A percentile compares a stretch with the other conserved stretches of the same genome.
phyloP scores from a whole-genome alignment of 2,113 vertebrate species.

The Azemiops feae region DNA sequence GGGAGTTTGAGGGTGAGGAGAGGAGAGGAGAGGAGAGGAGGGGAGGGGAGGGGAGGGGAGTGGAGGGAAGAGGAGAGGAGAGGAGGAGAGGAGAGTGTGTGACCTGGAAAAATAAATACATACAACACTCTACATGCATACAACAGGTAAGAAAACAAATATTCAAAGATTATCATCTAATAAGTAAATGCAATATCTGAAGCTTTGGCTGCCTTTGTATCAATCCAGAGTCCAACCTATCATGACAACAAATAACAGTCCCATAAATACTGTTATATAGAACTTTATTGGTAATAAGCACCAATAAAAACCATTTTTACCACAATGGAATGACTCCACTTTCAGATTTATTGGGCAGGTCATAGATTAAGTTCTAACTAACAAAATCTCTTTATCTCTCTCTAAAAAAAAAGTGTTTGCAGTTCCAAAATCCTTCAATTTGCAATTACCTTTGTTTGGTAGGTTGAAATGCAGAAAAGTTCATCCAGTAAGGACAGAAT shows the following conservation, averaged over 20 bases:
- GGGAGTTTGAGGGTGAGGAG: not conserved
- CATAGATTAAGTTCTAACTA: slow-evolving; percentile 3
- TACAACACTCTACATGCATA: not conserved
- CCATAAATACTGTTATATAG: not conserved
- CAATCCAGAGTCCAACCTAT: not conserved
- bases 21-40: not conserved
- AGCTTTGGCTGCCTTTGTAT: not conserved
- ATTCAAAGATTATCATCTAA: not conserved
- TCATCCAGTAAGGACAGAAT: slow-evolving; percentile 6
- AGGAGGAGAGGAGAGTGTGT: not conserved
- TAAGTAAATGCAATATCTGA: not conserved
- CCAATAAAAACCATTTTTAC: not conserved
- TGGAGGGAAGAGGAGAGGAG: not conserved
- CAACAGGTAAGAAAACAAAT: not conserved
- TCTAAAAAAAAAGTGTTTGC: not conserved
- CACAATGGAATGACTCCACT: not conserved
- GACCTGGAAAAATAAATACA: not conserved
- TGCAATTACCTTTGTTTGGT: slow-evolving; percentile 18
- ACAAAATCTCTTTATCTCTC: not conserved
- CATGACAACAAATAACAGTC: not conserved
- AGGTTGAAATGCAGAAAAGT: slow-evolving; percentile 22
- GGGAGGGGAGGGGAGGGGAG: no score
- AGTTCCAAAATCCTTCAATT: slow-evolving; percentile 10
- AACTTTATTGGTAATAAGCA: not conserved
- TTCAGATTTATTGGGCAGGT: not conserved